Conservation (phyloP, 2,113 vertebrate genomes). For the Bubo scandiacus region DNA sequence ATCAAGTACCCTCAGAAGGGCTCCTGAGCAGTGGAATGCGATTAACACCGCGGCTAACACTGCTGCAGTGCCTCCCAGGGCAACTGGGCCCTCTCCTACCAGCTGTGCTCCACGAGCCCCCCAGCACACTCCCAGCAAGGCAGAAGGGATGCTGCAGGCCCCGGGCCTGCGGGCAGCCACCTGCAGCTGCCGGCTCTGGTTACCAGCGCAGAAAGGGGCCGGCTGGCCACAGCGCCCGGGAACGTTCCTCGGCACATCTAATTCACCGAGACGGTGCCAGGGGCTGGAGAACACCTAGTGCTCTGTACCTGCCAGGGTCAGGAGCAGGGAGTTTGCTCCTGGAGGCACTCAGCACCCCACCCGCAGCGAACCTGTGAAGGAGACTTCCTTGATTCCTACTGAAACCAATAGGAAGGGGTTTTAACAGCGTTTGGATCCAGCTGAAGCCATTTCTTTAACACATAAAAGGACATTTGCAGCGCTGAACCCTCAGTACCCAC, state of each 20-base stretch:
- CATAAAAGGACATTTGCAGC: not conserved
- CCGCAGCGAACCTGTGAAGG: not conserved
- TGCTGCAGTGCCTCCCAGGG: not conserved
- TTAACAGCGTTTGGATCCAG: not conserved
- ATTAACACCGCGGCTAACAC: not conserved
- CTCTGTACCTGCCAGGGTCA: not conserved
- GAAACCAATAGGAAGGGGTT: not conserved
- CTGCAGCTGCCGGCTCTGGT: not conserved
- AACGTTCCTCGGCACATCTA: not conserved
- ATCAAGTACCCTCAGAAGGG: not conserved
- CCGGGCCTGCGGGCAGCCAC: not conserved
- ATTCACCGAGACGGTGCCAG: not conserved
- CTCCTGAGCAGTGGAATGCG: not conserved
- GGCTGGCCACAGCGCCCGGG: not conserved
- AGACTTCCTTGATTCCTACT: not conserved
- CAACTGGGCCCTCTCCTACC: fast-evolving
- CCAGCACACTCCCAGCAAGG: not conserved
- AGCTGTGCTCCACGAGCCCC: not conserved
- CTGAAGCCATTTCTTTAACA: not conserved
- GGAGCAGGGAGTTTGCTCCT: not conserved
- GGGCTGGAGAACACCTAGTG: not conserved
- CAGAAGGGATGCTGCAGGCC: not conserved
- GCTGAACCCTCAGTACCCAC: not conserved
- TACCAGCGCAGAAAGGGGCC: not conserved
- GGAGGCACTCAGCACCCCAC: not conserved